Evolutionary conservation across 2,888 invertebrate genomes (phyloP).

Genomic region (Diogma glabrata): DNA sequence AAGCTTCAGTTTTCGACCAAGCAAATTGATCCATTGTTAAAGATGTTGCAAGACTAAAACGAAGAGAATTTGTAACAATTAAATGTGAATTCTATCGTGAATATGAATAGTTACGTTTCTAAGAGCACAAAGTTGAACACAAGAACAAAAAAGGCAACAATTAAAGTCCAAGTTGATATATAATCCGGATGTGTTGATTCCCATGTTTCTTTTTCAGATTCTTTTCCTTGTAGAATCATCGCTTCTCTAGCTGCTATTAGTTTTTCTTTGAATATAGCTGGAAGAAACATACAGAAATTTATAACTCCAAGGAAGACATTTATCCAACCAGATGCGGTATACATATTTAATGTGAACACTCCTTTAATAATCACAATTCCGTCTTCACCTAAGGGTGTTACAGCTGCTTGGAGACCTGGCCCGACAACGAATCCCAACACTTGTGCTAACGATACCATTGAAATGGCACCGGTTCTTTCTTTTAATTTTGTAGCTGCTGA

Average conservation of each 20-base stretch:
- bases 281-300: slow-evolving; percentile 63
- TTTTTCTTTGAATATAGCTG: slow-evolving; percentile 57
- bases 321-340: slow-evolving; percentile 76
- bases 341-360: slow-evolving; percentile 65
- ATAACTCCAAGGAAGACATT: slow-evolving; percentile 61
- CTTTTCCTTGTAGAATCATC: slow-evolving; percentile 59
- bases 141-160: slow-evolving; percentile 69
- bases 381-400: slow-evolving; percentile 62
- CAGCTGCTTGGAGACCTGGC: slow-evolving; percentile 69
- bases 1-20: slow-evolving; percentile 64
- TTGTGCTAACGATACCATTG: slow-evolving; percentile 73
- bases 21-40: slow-evolving; percentile 84
- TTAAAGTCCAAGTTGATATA: slow-evolving; percentile 64
- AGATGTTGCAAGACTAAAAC: slow-evolving; percentile 56
- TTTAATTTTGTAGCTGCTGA: slow-evolving; percentile 69
- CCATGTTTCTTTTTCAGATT: slow-evolving; percentile 62
- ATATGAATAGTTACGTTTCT: slow-evolving; percentile 51
- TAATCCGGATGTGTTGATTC: slow-evolving; percentile 59
- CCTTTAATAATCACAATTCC: slow-evolving; percentile 44
- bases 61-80: not conserved
- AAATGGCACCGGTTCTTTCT: slow-evolving; percentile 73
- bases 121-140: slow-evolving; percentile 80
- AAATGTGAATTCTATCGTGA: not conserved
- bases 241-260: slow-evolving; percentile 70
- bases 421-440: slow-evolving; percentile 80